These are phyloP conservation scores for Lasiurus cinereus DNA, from an alignment of 2,113 vertebrate genomes.

Conservation along the genomic window DNA sequence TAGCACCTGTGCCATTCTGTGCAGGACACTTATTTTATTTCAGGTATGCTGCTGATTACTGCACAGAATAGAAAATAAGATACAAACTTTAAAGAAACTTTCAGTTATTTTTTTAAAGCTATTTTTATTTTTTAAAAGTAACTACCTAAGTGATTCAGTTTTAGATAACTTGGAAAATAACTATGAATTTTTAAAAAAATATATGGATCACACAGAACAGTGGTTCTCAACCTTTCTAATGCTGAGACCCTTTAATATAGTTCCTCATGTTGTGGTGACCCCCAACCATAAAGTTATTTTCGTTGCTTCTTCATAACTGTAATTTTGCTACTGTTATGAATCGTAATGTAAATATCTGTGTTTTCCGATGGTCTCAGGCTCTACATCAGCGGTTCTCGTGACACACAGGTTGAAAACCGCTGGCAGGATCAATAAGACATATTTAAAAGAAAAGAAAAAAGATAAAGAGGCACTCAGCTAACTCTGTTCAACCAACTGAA, in stretches of 20 bases:
- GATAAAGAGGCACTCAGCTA: background rate
- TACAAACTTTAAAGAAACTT: background rate
- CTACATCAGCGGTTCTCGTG: too few relatives aligned
- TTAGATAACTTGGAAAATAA: constrained; percentile 33
- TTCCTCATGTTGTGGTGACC: too few relatives aligned
- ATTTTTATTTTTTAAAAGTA: constrained; percentile 33
- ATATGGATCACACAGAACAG: background rate
- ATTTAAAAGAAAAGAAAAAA: background rate
- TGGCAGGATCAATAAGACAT: too few relatives aligned
- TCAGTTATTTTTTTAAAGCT: constrained; percentile 6
- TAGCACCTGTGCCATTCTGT: background rate
- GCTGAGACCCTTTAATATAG: too few relatives aligned
- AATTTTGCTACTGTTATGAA: too few relatives aligned
- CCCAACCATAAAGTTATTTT: too few relatives aligned
- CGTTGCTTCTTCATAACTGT: too few relatives aligned
- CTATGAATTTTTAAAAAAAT: background rate
- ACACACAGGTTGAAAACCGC: too few relatives aligned
- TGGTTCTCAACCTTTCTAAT: too few relatives aligned
- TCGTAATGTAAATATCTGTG: too few relatives aligned
- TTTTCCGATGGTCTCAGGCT: too few relatives aligned
- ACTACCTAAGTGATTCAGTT: background rate
- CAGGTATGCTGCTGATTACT: background rate
- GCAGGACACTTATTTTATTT: background rate
- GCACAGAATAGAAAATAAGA: background rate
- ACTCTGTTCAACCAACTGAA: background rate